Evolutionary conservation across 2,113 vertebrate genomes (phyloP).

Genomic region (Onychostruthus taczanowskii): DNA sequence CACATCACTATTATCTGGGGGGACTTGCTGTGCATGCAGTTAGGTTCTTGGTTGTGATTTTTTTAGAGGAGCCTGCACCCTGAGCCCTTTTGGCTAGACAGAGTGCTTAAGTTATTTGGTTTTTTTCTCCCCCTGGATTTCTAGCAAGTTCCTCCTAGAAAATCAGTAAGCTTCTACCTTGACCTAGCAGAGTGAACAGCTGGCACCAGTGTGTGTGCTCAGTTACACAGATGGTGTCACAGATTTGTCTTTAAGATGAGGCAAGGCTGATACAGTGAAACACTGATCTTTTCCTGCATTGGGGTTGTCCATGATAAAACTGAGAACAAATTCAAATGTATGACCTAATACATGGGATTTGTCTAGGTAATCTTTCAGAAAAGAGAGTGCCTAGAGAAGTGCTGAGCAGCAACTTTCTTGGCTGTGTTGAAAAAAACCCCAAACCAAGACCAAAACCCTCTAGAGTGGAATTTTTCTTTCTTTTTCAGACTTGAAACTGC

Average conservation of each 20-base stretch:
- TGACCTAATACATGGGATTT: not conserved
- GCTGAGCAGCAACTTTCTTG: not conserved
- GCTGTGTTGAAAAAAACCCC: not conserved
- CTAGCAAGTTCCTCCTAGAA: not conserved
- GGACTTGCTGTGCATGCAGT: not conserved
- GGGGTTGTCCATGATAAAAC: not conserved
- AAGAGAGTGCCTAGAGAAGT: not conserved
- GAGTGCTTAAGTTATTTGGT: not conserved
- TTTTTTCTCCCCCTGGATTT: not conserved
- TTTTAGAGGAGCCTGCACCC: not conserved
- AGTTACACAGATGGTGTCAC: not conserved
- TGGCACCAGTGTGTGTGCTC: not conserved
- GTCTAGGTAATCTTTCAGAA: not conserved
- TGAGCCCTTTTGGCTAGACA: not conserved
- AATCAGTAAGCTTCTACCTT: not conserved
- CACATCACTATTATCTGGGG: not conserved
- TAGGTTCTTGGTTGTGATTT: not conserved
- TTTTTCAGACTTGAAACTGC: slow-evolving; percentile 90
- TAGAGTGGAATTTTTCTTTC: not conserved
- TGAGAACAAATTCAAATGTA: not conserved
- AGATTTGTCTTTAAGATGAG: not conserved
- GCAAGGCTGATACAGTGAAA: not conserved
- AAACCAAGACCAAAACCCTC: not conserved
- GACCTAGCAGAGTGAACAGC: not conserved
- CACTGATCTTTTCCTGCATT: not conserved